Conservation (phyloP, 2,888 invertebrate species). For the Cosmia pyralina region DNA sequence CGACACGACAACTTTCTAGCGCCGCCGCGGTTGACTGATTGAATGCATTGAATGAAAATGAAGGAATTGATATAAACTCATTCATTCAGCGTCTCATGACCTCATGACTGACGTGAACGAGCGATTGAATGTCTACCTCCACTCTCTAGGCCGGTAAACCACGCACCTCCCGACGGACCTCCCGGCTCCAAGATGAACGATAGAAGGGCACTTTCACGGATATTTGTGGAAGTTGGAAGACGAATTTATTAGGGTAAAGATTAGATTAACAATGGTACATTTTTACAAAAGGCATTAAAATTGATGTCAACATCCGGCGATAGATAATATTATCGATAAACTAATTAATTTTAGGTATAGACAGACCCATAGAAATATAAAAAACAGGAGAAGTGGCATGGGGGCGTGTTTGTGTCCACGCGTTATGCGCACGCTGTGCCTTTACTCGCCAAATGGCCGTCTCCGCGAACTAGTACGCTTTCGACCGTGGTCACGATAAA, state of each 20-base stretch:
- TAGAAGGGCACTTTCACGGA: too few species aligned
- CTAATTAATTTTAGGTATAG: not conserved
- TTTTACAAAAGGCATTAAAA: slow-evolving; percentile 1
- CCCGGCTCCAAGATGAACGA: too few species aligned
- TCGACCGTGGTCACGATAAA: too few species aligned
- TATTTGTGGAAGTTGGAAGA: not conserved
- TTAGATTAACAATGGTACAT: not conserved
- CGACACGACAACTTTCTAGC: slow-evolving; percentile 8
- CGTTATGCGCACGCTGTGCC: too few species aligned
- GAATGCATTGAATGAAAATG: slow-evolving; percentile 14
- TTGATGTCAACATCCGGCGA: not conserved
- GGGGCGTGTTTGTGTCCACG: too few species aligned
- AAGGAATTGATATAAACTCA: too few species aligned
- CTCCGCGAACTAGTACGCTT: too few species aligned
- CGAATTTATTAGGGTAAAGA: not conserved
- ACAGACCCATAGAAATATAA: too few species aligned
- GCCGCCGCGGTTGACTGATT: slow-evolving; percentile 39
- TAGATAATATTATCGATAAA: not conserved
- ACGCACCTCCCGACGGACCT: not conserved
- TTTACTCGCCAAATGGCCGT: too few species aligned
- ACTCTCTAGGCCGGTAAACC: too few species aligned
- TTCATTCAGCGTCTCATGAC: not conserved
- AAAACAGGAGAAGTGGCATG: too few species aligned
- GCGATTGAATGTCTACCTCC: too few species aligned
- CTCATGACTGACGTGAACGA: slow-evolving; percentile 13